Base-by-base conservation (phyloP, 2,888 invertebrate genomes). In the Marronus borbonicus region DNA sequence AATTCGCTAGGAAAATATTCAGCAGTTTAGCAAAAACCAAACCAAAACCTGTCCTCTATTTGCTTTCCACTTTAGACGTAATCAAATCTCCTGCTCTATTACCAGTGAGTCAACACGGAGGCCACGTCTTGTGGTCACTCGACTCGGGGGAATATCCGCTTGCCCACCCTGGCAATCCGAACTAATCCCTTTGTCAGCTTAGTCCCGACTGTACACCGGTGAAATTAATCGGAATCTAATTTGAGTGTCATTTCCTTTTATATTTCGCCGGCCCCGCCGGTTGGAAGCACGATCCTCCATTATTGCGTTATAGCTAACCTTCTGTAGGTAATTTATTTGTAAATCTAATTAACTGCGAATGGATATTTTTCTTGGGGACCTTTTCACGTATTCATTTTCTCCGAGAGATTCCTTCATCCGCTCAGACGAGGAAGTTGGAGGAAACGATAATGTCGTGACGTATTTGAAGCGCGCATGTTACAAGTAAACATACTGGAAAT, bases 111-210 rank as follows among this genome's bases (percentile, higher is more conserved):
- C 78, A 76, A 75, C 65, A 64, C 72, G 70, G 44, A 76, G 1
- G 66, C 82, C 85, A 86, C 86, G 85, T 86, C 85, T 83, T 82
- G 84, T 80, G 84, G 84, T 83, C 85, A 85, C 82, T 81, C 82
- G 81, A 81, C 85, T 80, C 83, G 80, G 70, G 85, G 85, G 85
- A 84, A 78, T 78, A 69, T 64, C 79, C 60, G 60, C 39, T 24
- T 72, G 72, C 39, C 72, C 60, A 60, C 72, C 72, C 60, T 58
- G 72, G 72, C 52, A 72, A 77, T 65, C 58, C 65, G 64, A 64
- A 65, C 70, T 77, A 77, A 77, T 77, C 72, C 72, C 77, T 77
- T 77, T 77, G 77, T 77, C 77, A 77, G 77, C 72, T 70, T 55
- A 14, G 76, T 36, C 70, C 72, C 72, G 77, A 49, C 28, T 64